Conservation (phyloP, 2,797 vertebrate species). For the Gila robusta region DNA sequence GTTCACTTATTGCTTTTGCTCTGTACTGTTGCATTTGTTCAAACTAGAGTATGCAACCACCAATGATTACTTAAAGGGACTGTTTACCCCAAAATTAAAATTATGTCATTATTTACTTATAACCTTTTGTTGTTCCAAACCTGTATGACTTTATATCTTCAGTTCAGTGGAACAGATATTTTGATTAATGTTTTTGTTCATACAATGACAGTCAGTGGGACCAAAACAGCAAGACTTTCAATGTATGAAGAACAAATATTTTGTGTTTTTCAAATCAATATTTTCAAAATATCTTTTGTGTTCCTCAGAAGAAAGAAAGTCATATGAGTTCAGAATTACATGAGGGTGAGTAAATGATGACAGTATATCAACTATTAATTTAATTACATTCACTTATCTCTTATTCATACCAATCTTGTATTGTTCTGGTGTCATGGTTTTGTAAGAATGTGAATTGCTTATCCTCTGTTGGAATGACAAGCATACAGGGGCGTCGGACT, state of each 20-base stretch:
- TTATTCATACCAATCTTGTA: neutral
- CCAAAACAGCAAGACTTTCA: neutral
- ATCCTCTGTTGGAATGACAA: neutral
- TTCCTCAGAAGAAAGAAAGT: neutral
- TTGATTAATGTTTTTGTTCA: neutral
- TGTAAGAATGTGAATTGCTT: constrained; percentile 22
- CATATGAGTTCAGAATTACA: neutral
- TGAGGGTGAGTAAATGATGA: neutral
- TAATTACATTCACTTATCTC: constrained; percentile 23
- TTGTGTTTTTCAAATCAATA: neutral
- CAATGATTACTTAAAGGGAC: neutral
- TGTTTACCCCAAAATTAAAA: neutral
- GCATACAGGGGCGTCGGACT: no score
- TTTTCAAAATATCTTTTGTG: neutral
- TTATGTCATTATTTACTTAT: neutral
- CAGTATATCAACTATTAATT: neutral
- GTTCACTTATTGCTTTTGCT: constrained; percentile 54
- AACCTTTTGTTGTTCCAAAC: neutral
- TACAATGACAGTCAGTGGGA: neutral
- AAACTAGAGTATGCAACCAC: constrained; percentile 3
- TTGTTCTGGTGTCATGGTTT: constrained; percentile 30
- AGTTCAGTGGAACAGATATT: neutral
- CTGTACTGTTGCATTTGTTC: constrained; percentile 18
- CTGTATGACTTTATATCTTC: neutral
- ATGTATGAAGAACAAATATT: neutral